Percentiles rank a stretch among this genome's conserved stretches.
phyloP scores from a whole-genome alignment of 2,113 vertebrate species.

The Osmerus eperlanus region DNA sequence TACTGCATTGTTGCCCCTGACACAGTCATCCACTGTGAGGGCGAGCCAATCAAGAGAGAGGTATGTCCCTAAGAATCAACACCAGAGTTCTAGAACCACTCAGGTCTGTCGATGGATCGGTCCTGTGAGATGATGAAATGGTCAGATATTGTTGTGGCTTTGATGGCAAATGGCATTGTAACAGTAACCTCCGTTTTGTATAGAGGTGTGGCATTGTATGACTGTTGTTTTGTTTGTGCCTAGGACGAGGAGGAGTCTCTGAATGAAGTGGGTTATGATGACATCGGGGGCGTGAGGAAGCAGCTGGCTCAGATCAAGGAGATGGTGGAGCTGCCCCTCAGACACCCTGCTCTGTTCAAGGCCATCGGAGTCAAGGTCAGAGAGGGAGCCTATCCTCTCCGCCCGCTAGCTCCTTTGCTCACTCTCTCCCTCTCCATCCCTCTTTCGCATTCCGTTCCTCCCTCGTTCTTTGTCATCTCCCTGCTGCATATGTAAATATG shows the following conservation, averaged over 20 bases:
- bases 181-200: no score
- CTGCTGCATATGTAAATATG: not conserved
- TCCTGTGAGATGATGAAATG: no score
- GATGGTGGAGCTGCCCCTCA: constrained; percentile 86
- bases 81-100: not conserved
- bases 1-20: constrained; percentile 90
- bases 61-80: constrained; percentile 52
- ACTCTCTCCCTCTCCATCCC: no score
- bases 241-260: constrained; percentile 88
- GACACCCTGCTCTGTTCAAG: constrained; percentile 87
- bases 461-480: no score
- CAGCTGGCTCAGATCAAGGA: constrained; percentile 89
- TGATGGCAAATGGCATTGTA: no score
- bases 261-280: constrained; percentile 89
- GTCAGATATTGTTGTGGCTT: no score
- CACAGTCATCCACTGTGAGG: constrained; percentile 89
- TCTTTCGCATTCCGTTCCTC: not conserved
- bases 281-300: constrained; percentile 87
- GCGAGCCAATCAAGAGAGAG: constrained; percentile 88
- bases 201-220: no score
- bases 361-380: constrained; percentile 87
- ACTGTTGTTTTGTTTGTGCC: not conserved
- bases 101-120: not conserved
- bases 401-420: not conserved
- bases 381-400: no score